Conservation (phyloP, 1,140 invertebrate species). For the Alviniconcha marisindica region DNA sequence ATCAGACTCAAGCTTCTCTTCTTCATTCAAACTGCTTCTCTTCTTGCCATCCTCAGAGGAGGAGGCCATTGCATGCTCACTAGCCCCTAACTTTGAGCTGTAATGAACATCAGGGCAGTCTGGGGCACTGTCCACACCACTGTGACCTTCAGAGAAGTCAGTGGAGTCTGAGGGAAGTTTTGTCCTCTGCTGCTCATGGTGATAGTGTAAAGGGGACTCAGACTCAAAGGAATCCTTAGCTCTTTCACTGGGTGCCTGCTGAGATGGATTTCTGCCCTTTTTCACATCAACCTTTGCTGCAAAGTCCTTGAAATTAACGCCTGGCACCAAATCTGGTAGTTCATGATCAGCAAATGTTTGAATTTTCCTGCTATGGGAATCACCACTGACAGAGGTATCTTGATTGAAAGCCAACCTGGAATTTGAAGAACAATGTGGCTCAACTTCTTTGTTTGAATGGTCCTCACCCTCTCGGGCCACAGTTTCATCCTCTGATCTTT, state of each 20-base stretch:
- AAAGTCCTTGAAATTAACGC: not conserved
- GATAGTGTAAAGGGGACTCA: not conserved
- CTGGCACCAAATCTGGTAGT: not conserved
- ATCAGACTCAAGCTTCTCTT: too few relatives aligned
- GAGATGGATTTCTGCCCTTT: too few relatives aligned
- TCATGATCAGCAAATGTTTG: not conserved
- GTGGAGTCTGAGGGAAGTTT: not conserved
- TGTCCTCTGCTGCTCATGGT: not conserved
- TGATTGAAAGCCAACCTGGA: too few relatives aligned
- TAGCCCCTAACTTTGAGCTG: too few relatives aligned
- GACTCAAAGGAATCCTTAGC: not conserved
- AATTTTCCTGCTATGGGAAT: not conserved
- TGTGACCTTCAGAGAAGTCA: not conserved
- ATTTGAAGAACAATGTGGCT: too few relatives aligned
- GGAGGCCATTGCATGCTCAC: not conserved
- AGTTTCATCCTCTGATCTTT: not conserved
- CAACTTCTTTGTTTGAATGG: not conserved
- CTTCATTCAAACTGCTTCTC: not conserved
- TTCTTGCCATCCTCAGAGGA: too few relatives aligned
- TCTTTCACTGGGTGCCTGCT: not conserved
- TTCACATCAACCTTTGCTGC: not conserved
- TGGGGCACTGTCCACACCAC: not conserved
- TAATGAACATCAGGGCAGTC: not conserved
- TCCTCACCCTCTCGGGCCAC: not conserved
- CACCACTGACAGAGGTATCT: not conserved